phyloP scores from a whole-genome alignment of 2,113 vertebrate species.

The Marcusenius ussheri region DNA sequence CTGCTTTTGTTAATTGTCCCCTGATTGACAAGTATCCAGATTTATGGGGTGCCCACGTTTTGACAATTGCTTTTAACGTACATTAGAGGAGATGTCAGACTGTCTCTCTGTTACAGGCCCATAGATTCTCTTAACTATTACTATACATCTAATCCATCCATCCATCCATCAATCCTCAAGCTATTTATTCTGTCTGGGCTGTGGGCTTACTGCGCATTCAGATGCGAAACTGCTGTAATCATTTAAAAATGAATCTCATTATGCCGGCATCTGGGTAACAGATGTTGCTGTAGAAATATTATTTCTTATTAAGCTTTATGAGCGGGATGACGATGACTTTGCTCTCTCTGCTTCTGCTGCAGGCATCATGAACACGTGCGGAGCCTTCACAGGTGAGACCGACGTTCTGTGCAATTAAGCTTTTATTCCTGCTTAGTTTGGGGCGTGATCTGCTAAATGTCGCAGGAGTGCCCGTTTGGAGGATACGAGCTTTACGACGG shows the following conservation, averaged over 20 bases:
- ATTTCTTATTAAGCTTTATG: background rate
- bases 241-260: background rate
- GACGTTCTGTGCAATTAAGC: background rate
- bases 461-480: background rate
- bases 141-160: background rate
- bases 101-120: background rate
- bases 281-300: background rate
- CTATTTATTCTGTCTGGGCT: background rate
- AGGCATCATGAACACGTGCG: slow-evolving; percentile 24
- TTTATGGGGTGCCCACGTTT: background rate
- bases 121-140: background rate
- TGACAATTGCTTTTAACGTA: background rate
- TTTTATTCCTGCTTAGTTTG: background rate
- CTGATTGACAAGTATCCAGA: background rate
- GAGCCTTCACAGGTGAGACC: slow-evolving; percentile 14
- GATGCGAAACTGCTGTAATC: background rate
- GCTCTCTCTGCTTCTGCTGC: background rate
- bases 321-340: background rate
- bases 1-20: background rate
- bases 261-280: background rate
- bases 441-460: background rate
- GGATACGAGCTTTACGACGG: background rate
- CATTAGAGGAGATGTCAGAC: background rate
- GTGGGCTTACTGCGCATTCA: background rate
- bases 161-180: background rate